Conservation (phyloP, 2,888 invertebrate species). For the Apodemia zela region DNA sequence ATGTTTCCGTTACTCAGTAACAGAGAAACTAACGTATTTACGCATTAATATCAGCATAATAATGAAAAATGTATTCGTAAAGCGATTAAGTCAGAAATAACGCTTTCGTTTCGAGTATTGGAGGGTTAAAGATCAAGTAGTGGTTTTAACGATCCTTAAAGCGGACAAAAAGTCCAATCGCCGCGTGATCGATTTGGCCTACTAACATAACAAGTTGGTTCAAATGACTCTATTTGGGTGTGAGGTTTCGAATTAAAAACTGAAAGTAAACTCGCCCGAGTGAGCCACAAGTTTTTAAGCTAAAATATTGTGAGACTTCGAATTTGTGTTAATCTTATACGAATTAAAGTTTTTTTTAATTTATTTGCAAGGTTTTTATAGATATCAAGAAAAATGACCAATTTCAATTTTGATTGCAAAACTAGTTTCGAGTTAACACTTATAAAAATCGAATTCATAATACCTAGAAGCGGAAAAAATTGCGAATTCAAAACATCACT, state of each 20-base stretch:
- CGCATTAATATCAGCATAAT: too few relatives aligned
- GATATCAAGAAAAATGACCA: too few relatives aligned
- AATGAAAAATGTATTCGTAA: background rate
- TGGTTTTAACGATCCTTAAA: slow-evolving; percentile 26
- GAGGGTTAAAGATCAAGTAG: slow-evolving; percentile 29
- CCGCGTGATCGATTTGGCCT: slow-evolving; percentile 54
- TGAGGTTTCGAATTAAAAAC: slow-evolving; percentile 21
- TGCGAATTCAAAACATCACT: too few relatives aligned
- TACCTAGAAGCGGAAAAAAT: too few relatives aligned
- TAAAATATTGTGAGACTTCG: background rate
- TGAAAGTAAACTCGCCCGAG: slow-evolving; percentile 19
- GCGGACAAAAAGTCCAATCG: slow-evolving; percentile 32
- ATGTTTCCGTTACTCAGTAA: too few relatives aligned
- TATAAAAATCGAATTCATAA: too few relatives aligned
- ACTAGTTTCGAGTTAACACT: too few relatives aligned
- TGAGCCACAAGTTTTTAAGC: background rate
- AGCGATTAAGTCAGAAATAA: background rate
- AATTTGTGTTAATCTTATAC: background rate
- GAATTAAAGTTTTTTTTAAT: background rate
- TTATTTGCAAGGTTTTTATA: too few relatives aligned
- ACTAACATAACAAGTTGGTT: slow-evolving; percentile 42
- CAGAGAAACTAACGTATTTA: too few relatives aligned
- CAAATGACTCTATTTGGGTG: slow-evolving; percentile 30
- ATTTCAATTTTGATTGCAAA: too few relatives aligned
- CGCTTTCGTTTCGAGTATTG: slow-evolving; percentile 9